These are phyloP conservation scores for Spermophilus dauricus DNA, from an alignment of 2,113 vertebrate genomes.

Conservation along the genomic window DNA sequence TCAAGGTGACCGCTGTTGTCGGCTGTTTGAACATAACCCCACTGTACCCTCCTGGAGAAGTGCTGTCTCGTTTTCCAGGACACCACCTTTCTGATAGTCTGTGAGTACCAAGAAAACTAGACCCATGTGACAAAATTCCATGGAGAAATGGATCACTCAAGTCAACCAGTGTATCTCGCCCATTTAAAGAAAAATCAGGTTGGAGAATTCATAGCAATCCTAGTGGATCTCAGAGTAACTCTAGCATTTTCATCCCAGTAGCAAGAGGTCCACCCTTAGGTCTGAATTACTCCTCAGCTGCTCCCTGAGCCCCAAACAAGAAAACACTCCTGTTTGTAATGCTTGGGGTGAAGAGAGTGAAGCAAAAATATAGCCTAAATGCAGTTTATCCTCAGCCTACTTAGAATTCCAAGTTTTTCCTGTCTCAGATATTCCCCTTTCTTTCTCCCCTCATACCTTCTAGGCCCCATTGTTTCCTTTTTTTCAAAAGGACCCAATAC, in stretches of 20 bases:
- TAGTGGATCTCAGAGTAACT: not conserved
- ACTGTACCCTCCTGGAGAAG: not conserved
- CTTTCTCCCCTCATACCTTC: not conserved
- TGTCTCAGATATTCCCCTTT: not conserved
- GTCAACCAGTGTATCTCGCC: not conserved
- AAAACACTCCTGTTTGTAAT: not conserved
- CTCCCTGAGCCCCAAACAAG: not conserved
- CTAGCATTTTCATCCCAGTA: not conserved
- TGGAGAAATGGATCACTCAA: not conserved
- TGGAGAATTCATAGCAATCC: not conserved
- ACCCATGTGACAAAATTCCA: rapidly evolving
- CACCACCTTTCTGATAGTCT: not conserved
- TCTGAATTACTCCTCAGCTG: not conserved
- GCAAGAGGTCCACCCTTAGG: not conserved
- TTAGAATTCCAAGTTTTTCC: not conserved
- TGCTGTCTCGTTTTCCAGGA: not conserved
- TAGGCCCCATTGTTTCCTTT: not conserved
- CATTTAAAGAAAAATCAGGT: no score
- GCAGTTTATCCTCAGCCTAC: not conserved
- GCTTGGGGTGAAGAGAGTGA: not conserved
- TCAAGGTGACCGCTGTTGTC: not conserved
- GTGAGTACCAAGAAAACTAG: not conserved
- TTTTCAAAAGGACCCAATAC: not conserved
- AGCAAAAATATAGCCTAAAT: not conserved
- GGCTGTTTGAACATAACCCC: not conserved